phyloP scores from a whole-genome alignment of 1,140 invertebrate genomes.

The Goniozus legneri region DNA sequence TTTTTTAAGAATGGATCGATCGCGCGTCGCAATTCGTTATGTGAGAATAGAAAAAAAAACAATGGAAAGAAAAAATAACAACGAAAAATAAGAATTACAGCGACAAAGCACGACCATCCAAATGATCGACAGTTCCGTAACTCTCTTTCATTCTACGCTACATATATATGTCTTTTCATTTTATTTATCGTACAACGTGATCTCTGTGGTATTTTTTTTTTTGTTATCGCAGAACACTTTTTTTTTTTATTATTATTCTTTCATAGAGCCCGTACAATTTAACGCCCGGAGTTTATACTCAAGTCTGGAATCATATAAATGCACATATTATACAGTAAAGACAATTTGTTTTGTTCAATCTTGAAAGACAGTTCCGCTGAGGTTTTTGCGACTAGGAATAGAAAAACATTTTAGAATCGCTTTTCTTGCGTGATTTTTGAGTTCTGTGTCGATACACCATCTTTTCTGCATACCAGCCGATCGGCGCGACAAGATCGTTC shows the following conservation, averaged over 20 bases:
- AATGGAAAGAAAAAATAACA: no score
- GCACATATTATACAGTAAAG: conserved; percentile 53
- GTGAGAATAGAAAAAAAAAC: no score
- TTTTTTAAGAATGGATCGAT: no score
- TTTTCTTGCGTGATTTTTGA: no score
- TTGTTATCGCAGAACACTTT: conserved; percentile 17
- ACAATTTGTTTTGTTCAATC: conserved; percentile 39
- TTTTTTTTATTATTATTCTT: conserved; percentile 33
- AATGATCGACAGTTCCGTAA: no score
- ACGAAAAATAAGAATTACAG: no score
- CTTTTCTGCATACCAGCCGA: conserved; percentile 37
- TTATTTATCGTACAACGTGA: no score
- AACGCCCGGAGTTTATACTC: conserved; percentile 48
- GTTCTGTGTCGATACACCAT: no score
- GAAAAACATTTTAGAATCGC: no score
- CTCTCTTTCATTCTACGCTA: background rate
- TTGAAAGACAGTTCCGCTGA: conserved; percentile 20
- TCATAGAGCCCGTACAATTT: conserved; percentile 45
- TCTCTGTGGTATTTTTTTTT: conserved; percentile 13
- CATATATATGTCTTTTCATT: conserved; percentile 10
- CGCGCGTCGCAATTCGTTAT: no score
- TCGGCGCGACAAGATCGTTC: conserved; percentile 10
- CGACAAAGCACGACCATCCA: no score
- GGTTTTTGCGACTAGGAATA: no score
- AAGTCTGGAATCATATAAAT: conserved; percentile 54